phyloP scores from a whole-genome alignment of 2,888 invertebrate species.

The Phorcus lineatus region DNA sequence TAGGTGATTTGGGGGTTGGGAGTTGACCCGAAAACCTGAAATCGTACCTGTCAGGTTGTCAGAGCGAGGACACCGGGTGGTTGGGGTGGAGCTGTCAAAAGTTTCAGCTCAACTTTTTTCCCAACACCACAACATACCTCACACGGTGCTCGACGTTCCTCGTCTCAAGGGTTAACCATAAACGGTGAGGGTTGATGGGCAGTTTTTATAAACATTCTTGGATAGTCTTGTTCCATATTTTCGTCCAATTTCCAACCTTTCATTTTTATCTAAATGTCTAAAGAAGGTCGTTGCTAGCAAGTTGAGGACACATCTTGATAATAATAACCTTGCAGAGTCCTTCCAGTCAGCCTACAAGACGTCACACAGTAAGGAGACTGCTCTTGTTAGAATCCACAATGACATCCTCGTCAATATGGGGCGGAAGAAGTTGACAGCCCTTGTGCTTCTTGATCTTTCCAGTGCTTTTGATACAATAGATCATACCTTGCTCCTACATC shows the following conservation, averaged over 20 bases:
- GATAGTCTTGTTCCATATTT: too few relatives aligned
- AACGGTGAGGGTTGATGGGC: background rate
- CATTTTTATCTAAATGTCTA: too few relatives aligned
- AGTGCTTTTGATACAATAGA: background rate
- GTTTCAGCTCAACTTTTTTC: constrained; percentile 21
- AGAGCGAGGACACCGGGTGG: constrained; percentile 24
- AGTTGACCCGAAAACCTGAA: too few relatives aligned
- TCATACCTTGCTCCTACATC: background rate
- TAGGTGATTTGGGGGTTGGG: too few relatives aligned
- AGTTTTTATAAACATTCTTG: too few relatives aligned
- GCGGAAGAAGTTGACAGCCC: background rate
- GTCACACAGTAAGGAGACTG: background rate
- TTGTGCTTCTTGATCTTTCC: background rate
- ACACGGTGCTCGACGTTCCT: background rate
- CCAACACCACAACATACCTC: background rate
- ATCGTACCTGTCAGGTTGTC: background rate
- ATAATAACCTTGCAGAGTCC: background rate
- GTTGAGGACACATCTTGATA: too few relatives aligned
- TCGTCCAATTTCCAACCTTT: too few relatives aligned
- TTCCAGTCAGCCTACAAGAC: background rate
- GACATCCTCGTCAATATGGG: background rate
- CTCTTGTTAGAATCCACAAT: background rate
- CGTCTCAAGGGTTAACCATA: background rate
- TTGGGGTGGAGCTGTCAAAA: constrained; percentile 27
- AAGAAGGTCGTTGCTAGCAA: too few relatives aligned